phyloP scores from a whole-genome alignment of 2,888 invertebrate species.

The Brachyptera risi region DNA sequence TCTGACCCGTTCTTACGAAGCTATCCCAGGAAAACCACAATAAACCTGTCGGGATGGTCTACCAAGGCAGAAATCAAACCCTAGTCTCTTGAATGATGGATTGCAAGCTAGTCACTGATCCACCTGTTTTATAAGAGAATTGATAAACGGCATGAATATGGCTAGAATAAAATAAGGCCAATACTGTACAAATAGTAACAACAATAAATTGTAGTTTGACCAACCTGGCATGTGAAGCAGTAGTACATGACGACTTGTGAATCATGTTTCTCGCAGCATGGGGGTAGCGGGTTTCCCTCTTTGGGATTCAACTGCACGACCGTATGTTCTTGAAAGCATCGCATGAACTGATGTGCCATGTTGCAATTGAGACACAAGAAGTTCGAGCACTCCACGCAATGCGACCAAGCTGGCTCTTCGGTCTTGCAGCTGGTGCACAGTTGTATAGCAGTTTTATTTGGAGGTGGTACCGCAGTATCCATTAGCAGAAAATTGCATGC shows the following conservation, averaged over 20 bases:
- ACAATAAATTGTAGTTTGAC: constrained; percentile 14
- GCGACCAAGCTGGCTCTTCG: constrained; percentile 88
- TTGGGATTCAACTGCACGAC: not conserved
- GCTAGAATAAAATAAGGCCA: no score
- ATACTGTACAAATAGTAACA: not conserved
- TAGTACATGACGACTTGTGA: constrained; percentile 83
- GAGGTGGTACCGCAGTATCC: no score
- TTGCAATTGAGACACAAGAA: constrained; percentile 92
- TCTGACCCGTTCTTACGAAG: no score
- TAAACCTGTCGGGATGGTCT: no score
- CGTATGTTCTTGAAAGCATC: constrained; percentile 61
- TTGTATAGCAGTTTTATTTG: no score
- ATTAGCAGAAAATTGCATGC: not conserved
- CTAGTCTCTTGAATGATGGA: no score
- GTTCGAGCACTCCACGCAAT: constrained; percentile 92
- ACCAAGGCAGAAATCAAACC: no score
- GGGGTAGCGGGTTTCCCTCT: constrained; percentile 57
- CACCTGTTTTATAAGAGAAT: no score
- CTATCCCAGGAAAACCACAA: no score
- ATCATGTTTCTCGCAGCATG: constrained; percentile 76
- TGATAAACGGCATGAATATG: no score
- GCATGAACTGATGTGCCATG: constrained; percentile 91
- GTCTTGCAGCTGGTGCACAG: constrained; percentile 89
- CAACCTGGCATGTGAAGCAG: constrained; percentile 74
- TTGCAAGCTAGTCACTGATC: no score